A percentile compares a stretch with the other conserved stretches of the same genome.
phyloP scores from a whole-genome alignment of 92 coral and sea anemone species.

The Umimayanthus chanpuru region DNA sequence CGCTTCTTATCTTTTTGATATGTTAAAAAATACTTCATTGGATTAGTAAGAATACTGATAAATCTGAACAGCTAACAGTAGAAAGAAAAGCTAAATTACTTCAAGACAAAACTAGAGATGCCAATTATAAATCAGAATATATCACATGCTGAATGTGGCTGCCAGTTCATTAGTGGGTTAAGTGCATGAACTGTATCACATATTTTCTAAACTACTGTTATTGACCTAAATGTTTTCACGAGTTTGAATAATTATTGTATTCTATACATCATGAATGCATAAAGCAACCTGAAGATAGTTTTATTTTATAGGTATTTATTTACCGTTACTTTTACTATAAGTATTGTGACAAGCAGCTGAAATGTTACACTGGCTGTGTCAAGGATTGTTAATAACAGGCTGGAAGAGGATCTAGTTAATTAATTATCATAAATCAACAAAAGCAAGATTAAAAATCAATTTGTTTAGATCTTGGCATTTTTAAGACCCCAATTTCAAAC shows the following conservation, averaged over 20 bases:
- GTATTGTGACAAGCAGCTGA: conserved; percentile 15
- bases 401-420: not conserved
- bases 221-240: not conserved
- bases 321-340: not conserved
- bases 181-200: too few species aligned
- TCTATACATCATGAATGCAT: too few species aligned
- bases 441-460: not conserved
- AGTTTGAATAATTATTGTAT: not conserved
- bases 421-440: not conserved
- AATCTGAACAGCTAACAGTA: not conserved
- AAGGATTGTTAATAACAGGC: not conserved
- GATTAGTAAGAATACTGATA: not conserved
- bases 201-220: not conserved
- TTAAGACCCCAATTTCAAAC: not conserved
- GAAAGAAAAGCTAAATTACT: not conserved
- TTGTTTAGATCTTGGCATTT: not conserved
- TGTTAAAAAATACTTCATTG: not conserved
- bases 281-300: not conserved
- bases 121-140: not conserved
- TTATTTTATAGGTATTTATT: too few species aligned
- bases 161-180: not conserved
- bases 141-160: too few species aligned
- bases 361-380: not conserved
- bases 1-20: conserved; percentile 9
- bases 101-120: not conserved